Evolutionary conservation across 2,888 invertebrate species (phyloP).

Genomic region (Athalia rosae): DNA sequence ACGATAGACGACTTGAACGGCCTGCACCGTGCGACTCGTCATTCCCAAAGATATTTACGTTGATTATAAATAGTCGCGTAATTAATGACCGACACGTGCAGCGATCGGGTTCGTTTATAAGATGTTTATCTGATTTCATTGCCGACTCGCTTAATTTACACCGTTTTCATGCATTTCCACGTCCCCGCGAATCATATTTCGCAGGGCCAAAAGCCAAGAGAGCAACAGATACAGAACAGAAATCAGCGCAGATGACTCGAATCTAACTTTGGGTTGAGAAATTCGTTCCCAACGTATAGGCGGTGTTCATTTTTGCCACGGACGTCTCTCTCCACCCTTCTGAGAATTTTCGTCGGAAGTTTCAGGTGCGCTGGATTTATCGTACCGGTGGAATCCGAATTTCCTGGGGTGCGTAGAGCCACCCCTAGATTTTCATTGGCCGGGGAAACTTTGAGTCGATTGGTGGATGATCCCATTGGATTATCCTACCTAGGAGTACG

Average conservation of each 20-base stretch:
- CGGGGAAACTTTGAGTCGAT: constrained; percentile 61
- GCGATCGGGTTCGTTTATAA: neutral
- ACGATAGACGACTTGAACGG: no score
- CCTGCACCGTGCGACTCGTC: no score
- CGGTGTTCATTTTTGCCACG: no score
- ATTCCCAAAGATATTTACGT: neutral
- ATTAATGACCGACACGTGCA: constrained; percentile 37
- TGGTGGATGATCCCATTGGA: constrained; percentile 73
- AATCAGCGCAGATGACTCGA: no score
- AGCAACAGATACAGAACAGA: no score
- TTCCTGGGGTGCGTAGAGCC: constrained; percentile 48
- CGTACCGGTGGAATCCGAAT: neutral
- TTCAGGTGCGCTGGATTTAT: constrained; percentile 4
- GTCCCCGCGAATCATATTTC: neutral
- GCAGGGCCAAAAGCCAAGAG: neutral
- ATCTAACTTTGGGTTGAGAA: no score
- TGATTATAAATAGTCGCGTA: constrained; percentile 36
- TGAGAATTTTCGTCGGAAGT: neutral
- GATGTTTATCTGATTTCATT: constrained; percentile 4
- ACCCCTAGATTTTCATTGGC: constrained; percentile 60
- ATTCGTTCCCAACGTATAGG: no score
- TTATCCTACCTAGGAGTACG: constrained; percentile 64
- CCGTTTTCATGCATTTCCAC: neutral
- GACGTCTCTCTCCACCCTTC: neutral
- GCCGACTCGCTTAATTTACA: neutral